phyloP scores from a whole-genome alignment of 2,888 invertebrate species.

The Euphydryas editha region DNA sequence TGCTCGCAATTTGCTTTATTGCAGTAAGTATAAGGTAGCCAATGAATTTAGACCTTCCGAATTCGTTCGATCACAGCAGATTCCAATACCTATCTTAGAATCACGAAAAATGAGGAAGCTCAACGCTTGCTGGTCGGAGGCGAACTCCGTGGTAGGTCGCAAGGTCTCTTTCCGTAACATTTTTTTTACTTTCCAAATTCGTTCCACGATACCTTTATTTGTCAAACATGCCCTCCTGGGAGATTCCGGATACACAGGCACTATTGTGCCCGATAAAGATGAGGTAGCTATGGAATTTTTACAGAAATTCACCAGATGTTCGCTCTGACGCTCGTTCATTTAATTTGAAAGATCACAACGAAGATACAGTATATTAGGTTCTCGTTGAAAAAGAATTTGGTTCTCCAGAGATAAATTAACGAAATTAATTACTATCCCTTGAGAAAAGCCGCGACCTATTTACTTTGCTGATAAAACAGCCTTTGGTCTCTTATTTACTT shows the following conservation, averaged over 20 bases:
- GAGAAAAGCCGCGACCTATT: slow-evolving; percentile 43
- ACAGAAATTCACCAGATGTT: slow-evolving; percentile 53
- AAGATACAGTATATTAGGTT: slow-evolving; percentile 47
- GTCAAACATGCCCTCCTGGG: slow-evolving; percentile 67
- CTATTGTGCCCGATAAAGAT: slow-evolving; percentile 30
- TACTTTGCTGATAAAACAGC: slow-evolving; percentile 40
- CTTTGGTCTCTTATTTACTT: slow-evolving; percentile 30
- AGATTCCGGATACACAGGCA: slow-evolving; percentile 40
- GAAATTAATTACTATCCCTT: slow-evolving; percentile 48
- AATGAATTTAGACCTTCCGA: slow-evolving; percentile 53
- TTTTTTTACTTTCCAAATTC: slow-evolving; percentile 73
- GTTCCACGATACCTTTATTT: slow-evolving; percentile 75
- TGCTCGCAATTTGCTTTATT: slow-evolving; percentile 81
- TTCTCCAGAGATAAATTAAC: slow-evolving; percentile 47
- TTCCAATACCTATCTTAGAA: slow-evolving; percentile 31
- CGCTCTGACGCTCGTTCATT: slow-evolving; percentile 49
- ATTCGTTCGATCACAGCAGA: slow-evolving; percentile 40
- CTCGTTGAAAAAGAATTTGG: slow-evolving; percentile 47
- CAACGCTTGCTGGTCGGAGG: slow-evolving; percentile 56
- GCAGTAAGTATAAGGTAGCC: slow-evolving; percentile 66
- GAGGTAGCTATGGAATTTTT: slow-evolving; percentile 22
- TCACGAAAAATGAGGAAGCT: slow-evolving; percentile 45
- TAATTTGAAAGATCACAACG: slow-evolving; percentile 56
- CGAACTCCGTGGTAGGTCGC: slow-evolving; percentile 57
- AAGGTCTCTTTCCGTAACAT: slow-evolving; percentile 64